Base-by-base conservation (phyloP, 2,113 vertebrate genomes). In the Ophiodon elongatus region DNA sequence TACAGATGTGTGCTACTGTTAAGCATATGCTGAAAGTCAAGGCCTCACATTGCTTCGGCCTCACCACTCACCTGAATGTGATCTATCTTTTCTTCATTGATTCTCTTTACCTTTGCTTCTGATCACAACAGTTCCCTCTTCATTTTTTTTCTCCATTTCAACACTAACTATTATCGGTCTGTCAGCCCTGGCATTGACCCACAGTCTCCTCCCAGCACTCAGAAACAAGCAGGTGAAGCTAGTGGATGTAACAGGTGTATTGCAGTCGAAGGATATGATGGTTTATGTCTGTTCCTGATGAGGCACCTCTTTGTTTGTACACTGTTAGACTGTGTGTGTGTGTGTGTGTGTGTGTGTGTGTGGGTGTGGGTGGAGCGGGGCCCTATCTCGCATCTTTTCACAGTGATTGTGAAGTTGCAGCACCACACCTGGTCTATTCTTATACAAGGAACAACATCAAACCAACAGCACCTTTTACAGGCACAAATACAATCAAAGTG, bases 401-500 rank as follows among this genome's bases (percentile, higher is more conserved):
- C 29, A 39, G 27, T 23, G 76, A 65, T 45, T 63, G 54, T 66
- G 56, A 19, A 69, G 65, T 76, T 64, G 43, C 67, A 67, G 19
- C 73, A 77, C 64, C 52, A 71, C 84, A 72, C 68, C 72, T 80
- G 72, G 1, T 73, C 21, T 84, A 6, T 63, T 66, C 9, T 35
- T 41, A 25, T 27, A 29, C 66, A 76, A 65, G 29, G 17, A 76
- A 10, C n/a, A n/a, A 56, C 52, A 45, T 19, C 8, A 35, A 60
- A 29, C 71, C 17, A n/a, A 45, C 59, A 37, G 52, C 9, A 10
- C 29, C 23, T 29, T 50, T 57, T 60, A 60, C 3, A 67, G 17
- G 37, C n/a, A 67, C 56, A 43, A n/a, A 68, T 60, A 75, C 47
- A n/a, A 23, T 13, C 10, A 41, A 8, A 35, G 60, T 4, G 23